phyloP scores from a whole-genome alignment of 1,140 invertebrate genomes.

The Chionoecetes opilio region DNA sequence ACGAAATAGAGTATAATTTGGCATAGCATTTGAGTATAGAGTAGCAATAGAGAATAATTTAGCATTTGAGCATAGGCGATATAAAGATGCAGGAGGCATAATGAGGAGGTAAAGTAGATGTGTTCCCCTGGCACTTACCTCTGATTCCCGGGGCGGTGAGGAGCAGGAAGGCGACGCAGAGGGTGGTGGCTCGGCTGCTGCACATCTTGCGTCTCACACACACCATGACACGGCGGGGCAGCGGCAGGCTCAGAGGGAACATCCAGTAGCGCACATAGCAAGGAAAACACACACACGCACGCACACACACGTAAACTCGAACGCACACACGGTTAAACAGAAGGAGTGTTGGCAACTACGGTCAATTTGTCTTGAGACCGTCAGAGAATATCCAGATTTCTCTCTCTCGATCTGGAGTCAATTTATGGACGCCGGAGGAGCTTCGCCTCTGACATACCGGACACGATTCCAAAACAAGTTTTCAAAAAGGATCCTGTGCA shows the following conservation, averaged over 20 bases:
- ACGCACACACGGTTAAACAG: background rate
- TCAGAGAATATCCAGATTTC: background rate
- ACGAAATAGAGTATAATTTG: too few relatives aligned
- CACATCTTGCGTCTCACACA: slow-evolving; percentile 27
- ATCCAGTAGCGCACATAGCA: background rate
- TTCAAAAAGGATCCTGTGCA: background rate
- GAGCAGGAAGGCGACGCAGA: slow-evolving; percentile 1
- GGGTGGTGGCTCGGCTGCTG: background rate
- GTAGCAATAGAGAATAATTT: too few relatives aligned
- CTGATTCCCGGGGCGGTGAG: background rate
- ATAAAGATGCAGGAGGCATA: background rate
- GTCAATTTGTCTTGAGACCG: background rate
- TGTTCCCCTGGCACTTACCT: background rate
- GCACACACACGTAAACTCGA: background rate
- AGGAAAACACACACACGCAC: background rate
- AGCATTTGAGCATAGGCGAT: too few relatives aligned
- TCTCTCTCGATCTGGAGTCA: background rate
- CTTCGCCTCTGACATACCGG: background rate
- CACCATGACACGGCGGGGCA: background rate
- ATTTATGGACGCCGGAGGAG: background rate
- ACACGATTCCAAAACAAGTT: background rate
- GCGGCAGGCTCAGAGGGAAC: background rate
- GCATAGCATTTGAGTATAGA: too few relatives aligned
- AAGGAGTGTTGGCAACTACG: background rate
- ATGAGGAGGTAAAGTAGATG: background rate